Evolutionary conservation across 2,888 invertebrate genomes (phyloP).

Genomic region (Cryptocephalus moraei): DNA sequence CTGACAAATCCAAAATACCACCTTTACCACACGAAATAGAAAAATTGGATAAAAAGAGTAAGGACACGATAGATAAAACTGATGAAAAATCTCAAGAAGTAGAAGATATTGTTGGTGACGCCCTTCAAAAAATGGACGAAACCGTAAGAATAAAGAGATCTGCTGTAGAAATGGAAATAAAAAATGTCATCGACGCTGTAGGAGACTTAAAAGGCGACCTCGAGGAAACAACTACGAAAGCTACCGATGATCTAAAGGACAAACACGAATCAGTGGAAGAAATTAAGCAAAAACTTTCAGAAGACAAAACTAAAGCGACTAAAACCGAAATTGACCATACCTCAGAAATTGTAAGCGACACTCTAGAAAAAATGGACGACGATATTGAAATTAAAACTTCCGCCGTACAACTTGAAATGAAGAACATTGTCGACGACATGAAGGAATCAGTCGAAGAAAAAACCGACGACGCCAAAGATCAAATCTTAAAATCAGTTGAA

Average conservation of each 20-base stretch:
- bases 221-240: neutral
- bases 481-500: constrained; percentile 26
- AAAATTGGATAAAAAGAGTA: no score
- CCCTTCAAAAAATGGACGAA: neutral
- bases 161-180: neutral
- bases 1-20: no score
- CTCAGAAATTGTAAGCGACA: neutral
- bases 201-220: neutral
- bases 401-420: no score
- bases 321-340: neutral
- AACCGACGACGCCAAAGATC: constrained; percentile 14
- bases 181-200: neutral
- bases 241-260: no score
- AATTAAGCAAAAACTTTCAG: neutral
- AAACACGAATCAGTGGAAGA: no score
- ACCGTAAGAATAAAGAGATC: neutral
- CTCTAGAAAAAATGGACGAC: neutral
- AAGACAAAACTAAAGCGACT: constrained; percentile 2
- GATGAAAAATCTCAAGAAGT: constrained; percentile 2
- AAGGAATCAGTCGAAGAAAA: constrained; percentile 3
- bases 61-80: neutral
- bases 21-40: no score
- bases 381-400: neutral
- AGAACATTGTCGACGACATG: neutral
- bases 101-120: neutral